Evolutionary conservation across 2,113 vertebrate genomes (phyloP).

Genomic region (Arenaria interpres): DNA sequence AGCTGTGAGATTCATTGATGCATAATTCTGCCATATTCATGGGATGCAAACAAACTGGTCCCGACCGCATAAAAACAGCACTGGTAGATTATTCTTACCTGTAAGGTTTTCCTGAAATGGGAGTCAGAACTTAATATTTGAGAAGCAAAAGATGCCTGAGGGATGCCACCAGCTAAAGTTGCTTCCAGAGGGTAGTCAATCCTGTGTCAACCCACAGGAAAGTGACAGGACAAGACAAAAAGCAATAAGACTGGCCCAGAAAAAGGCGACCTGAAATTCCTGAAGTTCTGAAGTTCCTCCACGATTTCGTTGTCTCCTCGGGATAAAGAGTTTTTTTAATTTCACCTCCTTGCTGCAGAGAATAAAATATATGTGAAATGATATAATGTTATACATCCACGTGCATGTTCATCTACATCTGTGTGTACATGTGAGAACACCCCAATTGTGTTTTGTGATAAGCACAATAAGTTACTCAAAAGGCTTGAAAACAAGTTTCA

Average conservation of each 20-base stretch:
- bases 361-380: neutral
- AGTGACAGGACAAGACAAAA: neutral
- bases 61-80: neutral
- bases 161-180: neutral
- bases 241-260: neutral
- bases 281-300: neutral
- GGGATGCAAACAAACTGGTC: neutral
- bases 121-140: neutral
- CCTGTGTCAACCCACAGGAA: neutral
- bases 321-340: neutral
- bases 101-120: neutral
- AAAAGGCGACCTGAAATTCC: neutral
- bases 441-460: neutral
- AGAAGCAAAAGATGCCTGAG: neutral
- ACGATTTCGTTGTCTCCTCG: neutral
- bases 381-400: accelerated
- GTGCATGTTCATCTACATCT: neutral
- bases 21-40: neutral
- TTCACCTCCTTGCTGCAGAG: neutral
- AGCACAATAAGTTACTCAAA: neutral
- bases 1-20: neutral
- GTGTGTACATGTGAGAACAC: neutral
- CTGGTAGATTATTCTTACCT: neutral
- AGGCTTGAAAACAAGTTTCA: constrained; percentile 20
- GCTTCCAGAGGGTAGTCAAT: neutral